Evolutionary conservation across 2,888 invertebrate genomes (phyloP).

Genomic region (Patella depressa): DNA sequence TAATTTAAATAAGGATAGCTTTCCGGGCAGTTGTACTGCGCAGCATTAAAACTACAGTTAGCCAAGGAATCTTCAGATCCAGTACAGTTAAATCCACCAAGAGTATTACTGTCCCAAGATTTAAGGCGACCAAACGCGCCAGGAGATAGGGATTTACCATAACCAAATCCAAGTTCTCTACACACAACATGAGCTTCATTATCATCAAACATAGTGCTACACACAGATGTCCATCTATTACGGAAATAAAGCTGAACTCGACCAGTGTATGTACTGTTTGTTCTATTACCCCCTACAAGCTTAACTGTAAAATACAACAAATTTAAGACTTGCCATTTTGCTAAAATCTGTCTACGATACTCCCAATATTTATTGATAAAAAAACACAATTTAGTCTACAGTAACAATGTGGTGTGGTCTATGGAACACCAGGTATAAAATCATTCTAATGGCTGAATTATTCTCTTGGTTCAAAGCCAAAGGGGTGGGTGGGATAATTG

Average conservation of each 20-base stretch:
- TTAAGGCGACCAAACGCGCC: slow-evolving; percentile 45
- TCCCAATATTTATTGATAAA: no score
- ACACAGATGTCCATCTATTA: slow-evolving; percentile 50
- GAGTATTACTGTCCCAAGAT: slow-evolving; percentile 29
- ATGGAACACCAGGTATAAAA: no score
- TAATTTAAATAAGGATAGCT: slow-evolving; percentile 40
- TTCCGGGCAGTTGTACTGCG: slow-evolving; percentile 35
- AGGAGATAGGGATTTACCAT: slow-evolving; percentile 45
- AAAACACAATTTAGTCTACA: no score
- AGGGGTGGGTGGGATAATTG: no score
- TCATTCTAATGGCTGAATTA: no score
- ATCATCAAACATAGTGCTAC: slow-evolving; percentile 46
- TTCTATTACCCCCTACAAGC: slow-evolving; percentile 44
- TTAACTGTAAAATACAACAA: slow-evolving; percentile 38
- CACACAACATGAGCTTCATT: slow-evolving; percentile 46
- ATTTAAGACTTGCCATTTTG: no score
- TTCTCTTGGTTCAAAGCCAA: no score
- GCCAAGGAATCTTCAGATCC: slow-evolving; percentile 47
- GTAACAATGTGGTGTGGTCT: no score
- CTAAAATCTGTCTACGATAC: no score
- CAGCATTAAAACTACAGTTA: slow-evolving; percentile 39
- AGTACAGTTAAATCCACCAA: slow-evolving; percentile 73
- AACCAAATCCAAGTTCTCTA: slow-evolving; percentile 45
- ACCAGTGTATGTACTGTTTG: slow-evolving; percentile 48
- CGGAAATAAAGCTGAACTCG: slow-evolving; percentile 49